Percentiles rank a stretch among this genome's conserved stretches.
These are phyloP conservation scores for Sylvicola fuscatus DNA, from an alignment of 2,888 invertebrate genomes.

Conservation along the genomic window DNA sequence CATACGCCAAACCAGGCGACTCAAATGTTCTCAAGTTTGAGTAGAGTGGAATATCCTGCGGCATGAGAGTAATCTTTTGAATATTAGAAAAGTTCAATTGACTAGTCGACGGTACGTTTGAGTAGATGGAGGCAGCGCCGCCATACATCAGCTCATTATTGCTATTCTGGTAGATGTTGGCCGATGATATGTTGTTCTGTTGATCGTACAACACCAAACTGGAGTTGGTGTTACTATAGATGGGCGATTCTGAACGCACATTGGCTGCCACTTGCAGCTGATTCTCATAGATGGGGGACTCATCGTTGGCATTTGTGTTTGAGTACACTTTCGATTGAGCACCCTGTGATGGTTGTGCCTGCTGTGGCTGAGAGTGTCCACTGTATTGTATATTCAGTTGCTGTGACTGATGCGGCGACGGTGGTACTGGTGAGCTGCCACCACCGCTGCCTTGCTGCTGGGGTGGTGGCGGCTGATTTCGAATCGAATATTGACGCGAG, in stretches of 20 bases:
- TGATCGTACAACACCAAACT: slow-evolving; percentile 12
- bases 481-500: slow-evolving; percentile 5
- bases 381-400: slow-evolving; percentile 2
- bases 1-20: slow-evolving; percentile 32
- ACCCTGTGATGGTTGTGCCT: too few relatives aligned
- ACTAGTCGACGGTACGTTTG: slow-evolving; percentile 9
- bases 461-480: slow-evolving; percentile 1
- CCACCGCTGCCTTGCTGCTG: too few relatives aligned
- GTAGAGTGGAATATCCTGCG: slow-evolving; percentile 13
- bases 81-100: background rate
- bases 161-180: slow-evolving; percentile 4
- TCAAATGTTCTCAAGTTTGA: slow-evolving; percentile 13
- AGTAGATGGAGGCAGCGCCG: slow-evolving; percentile 11
- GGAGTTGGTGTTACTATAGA: slow-evolving; percentile 32
- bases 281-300: slow-evolving; percentile 35
- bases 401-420: slow-evolving; percentile 10
- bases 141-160: background rate
- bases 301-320: slow-evolving; percentile 16
- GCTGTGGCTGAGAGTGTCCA: slow-evolving; percentile 1
- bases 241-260: slow-evolving; percentile 27
- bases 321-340: slow-evolving; percentile 3
- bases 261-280: slow-evolving; percentile 20
- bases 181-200: slow-evolving; percentile 2
- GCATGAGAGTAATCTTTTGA: slow-evolving; percentile 7
- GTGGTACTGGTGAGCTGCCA: slow-evolving; percentile 11